Percentiles rank a stretch among this genome's conserved stretches.
These are phyloP conservation scores for Podarcis lilfordi DNA, from an alignment of 2,797 vertebrate genomes.

Conservation along the genomic window DNA sequence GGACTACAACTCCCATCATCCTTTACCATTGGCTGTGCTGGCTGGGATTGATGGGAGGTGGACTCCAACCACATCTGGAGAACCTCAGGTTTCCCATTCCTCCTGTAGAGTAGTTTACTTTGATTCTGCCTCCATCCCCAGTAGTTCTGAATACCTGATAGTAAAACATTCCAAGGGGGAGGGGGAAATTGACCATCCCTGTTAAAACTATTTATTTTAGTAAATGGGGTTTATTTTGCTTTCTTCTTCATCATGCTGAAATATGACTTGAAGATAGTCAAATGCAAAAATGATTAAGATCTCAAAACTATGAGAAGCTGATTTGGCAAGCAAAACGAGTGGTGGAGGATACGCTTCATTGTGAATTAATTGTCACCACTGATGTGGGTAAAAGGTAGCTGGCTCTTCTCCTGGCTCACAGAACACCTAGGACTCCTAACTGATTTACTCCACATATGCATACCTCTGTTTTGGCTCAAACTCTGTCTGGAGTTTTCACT, in stretches of 20 bases:
- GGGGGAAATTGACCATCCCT: neutral
- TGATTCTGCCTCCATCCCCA: neutral
- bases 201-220: neutral
- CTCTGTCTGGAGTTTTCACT: neutral
- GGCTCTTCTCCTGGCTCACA: neutral
- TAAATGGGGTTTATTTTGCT: neutral
- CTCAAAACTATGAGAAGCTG: neutral
- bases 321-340: constrained; percentile 11
- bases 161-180: neutral
- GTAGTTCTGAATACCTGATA: neutral
- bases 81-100: no score
- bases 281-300: neutral
- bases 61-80: no score
- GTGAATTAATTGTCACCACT: constrained; percentile 7
- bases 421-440: constrained; percentile 25
- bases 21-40: no score
- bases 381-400: constrained; percentile 5
- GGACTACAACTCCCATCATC: no score
- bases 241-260: neutral
- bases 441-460: neutral
- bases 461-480: neutral
- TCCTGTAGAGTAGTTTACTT: neutral
- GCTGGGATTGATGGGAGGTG: no score
- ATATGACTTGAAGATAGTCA: neutral
- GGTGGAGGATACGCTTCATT: neutral